A percentile compares a stretch with the other conserved stretches of the same genome.
These are phyloP conservation scores for Vireo altiloquus DNA, from an alignment of 2,113 vertebrate species.

Conservation along the genomic window DNA sequence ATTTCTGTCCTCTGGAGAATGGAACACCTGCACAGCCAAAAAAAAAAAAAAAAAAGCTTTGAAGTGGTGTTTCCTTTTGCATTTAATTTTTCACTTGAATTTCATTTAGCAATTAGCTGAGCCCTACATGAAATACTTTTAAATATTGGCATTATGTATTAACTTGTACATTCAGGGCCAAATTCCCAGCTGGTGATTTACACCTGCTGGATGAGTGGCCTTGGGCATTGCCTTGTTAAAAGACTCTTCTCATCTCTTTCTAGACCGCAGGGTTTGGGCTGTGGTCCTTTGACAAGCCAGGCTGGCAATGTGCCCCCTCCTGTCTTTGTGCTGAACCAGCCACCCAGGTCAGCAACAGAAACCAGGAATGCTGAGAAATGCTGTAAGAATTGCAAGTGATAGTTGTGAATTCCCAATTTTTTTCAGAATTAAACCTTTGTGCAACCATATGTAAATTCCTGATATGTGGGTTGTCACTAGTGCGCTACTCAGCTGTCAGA, in stretches of 20 bases:
- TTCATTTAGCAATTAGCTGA: neutral
- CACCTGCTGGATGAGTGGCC: neutral
- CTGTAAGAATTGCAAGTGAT: neutral
- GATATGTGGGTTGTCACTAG: neutral
- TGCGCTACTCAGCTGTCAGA: neutral
- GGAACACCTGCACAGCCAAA: neutral
- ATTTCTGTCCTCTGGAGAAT: neutral
- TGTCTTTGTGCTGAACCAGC: neutral
- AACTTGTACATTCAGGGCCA: neutral
- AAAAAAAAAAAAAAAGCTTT: neutral
- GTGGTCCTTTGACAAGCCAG: neutral
- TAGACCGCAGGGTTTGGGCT: neutral
- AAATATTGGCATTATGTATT: neutral
- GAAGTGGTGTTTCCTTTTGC: neutral
- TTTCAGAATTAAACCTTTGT: neutral
- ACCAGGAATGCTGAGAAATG: neutral
- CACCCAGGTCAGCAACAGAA: neutral
- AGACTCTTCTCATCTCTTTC: neutral
- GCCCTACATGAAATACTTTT: neutral
- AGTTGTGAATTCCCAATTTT: neutral
- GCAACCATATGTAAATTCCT: neutral
- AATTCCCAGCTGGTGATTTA: neutral
- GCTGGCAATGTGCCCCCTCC: rapidly evolving
- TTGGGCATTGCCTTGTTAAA: neutral
- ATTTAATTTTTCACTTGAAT: neutral